phyloP scores from a whole-genome alignment of 2,888 invertebrate genomes.

The Melinopterus prodromus region DNA sequence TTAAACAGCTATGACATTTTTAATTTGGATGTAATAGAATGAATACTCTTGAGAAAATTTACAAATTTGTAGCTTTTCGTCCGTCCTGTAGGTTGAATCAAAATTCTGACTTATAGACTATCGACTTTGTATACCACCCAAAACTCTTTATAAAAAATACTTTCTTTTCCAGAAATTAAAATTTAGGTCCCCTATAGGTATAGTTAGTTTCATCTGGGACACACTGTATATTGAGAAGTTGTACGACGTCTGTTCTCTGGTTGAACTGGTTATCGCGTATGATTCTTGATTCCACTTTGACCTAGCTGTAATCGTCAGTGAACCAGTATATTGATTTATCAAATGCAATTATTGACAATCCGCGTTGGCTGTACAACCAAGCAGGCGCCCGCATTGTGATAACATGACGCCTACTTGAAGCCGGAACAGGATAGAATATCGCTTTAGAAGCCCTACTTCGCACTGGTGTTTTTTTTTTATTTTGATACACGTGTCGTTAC shows the following conservation, averaged over 20 bases:
- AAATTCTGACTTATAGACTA: no score
- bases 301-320: background rate
- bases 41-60: no score
- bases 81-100: no score
- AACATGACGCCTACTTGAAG: background rate
- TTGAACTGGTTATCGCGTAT: background rate
- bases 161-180: no score
- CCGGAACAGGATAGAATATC: background rate
- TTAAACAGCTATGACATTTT: no score
- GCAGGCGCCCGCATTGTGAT: background rate
- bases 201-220: no score
- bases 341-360: conserved; percentile 4
- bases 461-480: background rate
- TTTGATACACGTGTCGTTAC: background rate
- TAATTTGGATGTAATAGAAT: no score
- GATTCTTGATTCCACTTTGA: background rate
- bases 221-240: background rate
- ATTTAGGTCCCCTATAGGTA: no score
- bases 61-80: no score
- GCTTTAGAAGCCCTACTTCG: background rate
- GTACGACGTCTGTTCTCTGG: background rate
- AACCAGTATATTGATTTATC: background rate
- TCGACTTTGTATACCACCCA: no score
- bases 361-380: background rate
- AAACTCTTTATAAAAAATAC: no score